Conservation (phyloP, 1,140 invertebrate genomes). For the Microplitis demolitor region DNA sequence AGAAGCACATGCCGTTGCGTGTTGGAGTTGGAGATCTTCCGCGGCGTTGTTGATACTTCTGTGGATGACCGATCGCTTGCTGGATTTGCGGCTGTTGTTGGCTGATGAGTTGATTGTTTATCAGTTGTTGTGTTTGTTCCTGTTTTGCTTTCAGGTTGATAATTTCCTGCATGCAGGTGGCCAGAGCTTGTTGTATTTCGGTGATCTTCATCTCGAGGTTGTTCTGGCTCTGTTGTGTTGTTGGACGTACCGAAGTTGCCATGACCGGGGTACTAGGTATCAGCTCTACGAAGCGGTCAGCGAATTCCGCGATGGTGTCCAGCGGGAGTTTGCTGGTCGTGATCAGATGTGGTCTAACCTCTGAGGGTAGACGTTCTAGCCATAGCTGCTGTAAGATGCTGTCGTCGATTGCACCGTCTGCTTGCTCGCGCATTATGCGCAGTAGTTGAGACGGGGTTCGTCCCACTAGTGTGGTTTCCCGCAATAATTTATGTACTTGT, state of each 20-base stretch:
- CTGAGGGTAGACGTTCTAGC: slow-evolving; percentile 26
- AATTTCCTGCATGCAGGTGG: not conserved
- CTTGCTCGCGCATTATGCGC: slow-evolving; percentile 31
- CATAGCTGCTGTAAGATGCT: slow-evolving; percentile 32
- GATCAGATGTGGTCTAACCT: slow-evolving; percentile 8
- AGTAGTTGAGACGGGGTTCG: slow-evolving; percentile 39
- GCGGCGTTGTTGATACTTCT: no score
- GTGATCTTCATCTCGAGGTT: no score
- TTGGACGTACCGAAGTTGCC: not conserved
- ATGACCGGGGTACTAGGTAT: not conserved
- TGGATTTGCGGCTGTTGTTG: no score
- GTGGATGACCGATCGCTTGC: no score
- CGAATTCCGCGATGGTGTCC: not conserved
- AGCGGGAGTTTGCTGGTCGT: not conserved
- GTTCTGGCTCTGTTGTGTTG: no score
- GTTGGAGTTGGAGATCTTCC: no score
- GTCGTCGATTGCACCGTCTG: slow-evolving; percentile 15
- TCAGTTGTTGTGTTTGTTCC: no score
- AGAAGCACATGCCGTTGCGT: no score
- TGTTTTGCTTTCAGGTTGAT: not conserved
- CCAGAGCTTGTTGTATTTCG: not conserved
- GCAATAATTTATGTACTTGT: slow-evolving; percentile 36
- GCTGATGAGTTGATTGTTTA: no score
- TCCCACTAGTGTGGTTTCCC: slow-evolving; percentile 33
- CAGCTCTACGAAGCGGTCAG: slow-evolving; percentile 4